Evolutionary conservation across 2,888 invertebrate species (phyloP).

Genomic region (Bombyx huttoni): DNA sequence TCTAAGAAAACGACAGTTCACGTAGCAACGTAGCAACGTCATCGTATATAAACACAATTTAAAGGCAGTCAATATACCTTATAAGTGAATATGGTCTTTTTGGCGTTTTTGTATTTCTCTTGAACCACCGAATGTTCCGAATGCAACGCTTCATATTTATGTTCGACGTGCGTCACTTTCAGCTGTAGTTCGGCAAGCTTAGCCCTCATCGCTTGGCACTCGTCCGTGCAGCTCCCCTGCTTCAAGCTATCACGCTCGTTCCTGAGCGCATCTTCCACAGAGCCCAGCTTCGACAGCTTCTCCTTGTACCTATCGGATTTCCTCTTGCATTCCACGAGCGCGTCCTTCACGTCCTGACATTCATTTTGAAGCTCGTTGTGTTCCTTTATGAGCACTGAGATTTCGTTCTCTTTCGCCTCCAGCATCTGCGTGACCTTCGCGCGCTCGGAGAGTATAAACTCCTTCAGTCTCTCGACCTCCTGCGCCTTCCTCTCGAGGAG

Average conservation of each 20-base stretch:
- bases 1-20: neutral
- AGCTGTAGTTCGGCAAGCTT: slow-evolving; percentile 53
- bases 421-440: slow-evolving; percentile 62
- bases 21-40: too few relatives aligned
- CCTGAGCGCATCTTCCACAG: slow-evolving; percentile 44
- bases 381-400: slow-evolving; percentile 55
- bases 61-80: too few relatives aligned
- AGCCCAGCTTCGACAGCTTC: slow-evolving; percentile 35
- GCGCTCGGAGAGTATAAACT: slow-evolving; percentile 65
- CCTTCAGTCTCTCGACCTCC: slow-evolving; percentile 65
- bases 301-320: slow-evolving; percentile 53
- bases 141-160: slow-evolving; percentile 38
- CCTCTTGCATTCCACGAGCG: slow-evolving; percentile 39
- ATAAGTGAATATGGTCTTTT: slow-evolving; percentile 75
- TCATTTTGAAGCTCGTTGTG: slow-evolving; percentile 48
- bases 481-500: slow-evolving; percentile 64
- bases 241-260: slow-evolving; percentile 54
- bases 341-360: slow-evolving; percentile 45
- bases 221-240: slow-evolving; percentile 35
- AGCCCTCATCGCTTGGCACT: slow-evolving; percentile 48
- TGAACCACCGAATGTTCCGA: slow-evolving; percentile 61
- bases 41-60: too few relatives aligned
- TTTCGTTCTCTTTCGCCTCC: slow-evolving; percentile 64
- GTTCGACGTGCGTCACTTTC: slow-evolving; percentile 53
- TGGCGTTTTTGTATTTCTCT: slow-evolving; percentile 75